Evolutionary conservation across 2,888 invertebrate genomes (phyloP).

Genomic region (Steinernema scapterisci): DNA sequence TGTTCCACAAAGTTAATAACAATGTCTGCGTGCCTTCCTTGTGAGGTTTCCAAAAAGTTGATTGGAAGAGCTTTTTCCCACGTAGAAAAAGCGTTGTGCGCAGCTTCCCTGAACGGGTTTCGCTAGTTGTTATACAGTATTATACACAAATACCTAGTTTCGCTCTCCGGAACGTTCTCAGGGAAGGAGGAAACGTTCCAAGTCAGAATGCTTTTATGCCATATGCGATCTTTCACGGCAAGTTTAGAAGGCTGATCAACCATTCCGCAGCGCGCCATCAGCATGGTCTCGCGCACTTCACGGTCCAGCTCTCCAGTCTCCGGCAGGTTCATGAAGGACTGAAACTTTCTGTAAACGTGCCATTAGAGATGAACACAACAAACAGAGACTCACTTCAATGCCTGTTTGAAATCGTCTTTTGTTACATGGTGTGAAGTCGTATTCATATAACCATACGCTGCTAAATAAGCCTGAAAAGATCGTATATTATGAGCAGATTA

Average conservation of each 20-base stretch:
- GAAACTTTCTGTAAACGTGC: conserved; percentile 40
- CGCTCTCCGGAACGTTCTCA: neutral
- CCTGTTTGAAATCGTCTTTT: neutral
- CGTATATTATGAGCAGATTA: too few relatives aligned
- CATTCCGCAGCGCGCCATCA: neutral
- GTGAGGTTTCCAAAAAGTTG: conserved; percentile 41
- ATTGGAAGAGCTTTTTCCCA: conserved; percentile 49
- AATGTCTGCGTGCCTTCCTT: conserved; percentile 46
- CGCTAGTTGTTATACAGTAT: neutral
- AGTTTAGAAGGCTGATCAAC: neutral
- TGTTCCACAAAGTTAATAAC: conserved; percentile 46
- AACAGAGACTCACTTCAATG: neutral
- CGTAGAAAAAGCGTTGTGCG: conserved; percentile 34
- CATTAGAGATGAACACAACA: neutral
- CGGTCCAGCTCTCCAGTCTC: conserved; percentile 39
- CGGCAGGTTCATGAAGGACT: conserved; percentile 44
- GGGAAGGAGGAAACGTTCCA: conserved; percentile 24
- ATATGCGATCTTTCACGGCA: neutral
- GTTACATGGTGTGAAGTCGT: neutral
- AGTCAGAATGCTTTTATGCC: conserved; percentile 10
- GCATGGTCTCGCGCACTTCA: neutral
- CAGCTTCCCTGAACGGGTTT: neutral
- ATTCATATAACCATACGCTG: conserved; percentile 3
- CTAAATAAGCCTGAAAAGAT: conserved; percentile 7
- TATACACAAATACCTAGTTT: neutral